Conservation (phyloP, 2,888 invertebrate genomes). For the Calameuta idolon region DNA sequence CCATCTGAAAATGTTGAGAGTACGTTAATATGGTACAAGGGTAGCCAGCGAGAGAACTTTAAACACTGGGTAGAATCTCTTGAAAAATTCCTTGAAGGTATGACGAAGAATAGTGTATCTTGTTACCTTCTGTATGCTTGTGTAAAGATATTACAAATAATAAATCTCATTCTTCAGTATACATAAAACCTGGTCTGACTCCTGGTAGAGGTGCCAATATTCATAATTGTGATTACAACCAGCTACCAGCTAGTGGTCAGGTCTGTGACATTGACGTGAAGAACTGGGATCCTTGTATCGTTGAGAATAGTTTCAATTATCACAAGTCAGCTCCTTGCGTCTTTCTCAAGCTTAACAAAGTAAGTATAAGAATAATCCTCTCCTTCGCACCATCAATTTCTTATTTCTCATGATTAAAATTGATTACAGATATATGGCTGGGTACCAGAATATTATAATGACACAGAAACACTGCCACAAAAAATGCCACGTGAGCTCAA, state of each 20-base stretch:
- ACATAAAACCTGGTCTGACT: slow-evolving; percentile 79
- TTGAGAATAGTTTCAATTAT: slow-evolving; percentile 89
- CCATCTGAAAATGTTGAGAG: slow-evolving; percentile 88
- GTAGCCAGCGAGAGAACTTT: slow-evolving; percentile 81
- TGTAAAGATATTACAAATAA: not conserved
- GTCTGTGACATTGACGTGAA: slow-evolving; percentile 91
- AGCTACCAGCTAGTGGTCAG: slow-evolving; percentile 77
- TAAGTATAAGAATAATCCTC: slow-evolving; percentile 42
- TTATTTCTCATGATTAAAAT: not conserved
- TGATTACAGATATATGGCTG: slow-evolving; percentile 82
- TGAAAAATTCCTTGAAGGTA: slow-evolving; percentile 83
- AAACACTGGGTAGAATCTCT: slow-evolving; percentile 83
- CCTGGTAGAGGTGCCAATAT: slow-evolving; percentile 82
- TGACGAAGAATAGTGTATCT: slow-evolving; percentile 47
- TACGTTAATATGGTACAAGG: slow-evolving; percentile 95
- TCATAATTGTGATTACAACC: slow-evolving; percentile 80
- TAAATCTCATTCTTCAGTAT: slow-evolving; percentile 68
- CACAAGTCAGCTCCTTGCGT: slow-evolving; percentile 94
- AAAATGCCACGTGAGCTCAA: slow-evolving; percentile 82
- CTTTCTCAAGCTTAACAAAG: slow-evolving; percentile 94
- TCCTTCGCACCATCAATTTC: not conserved
- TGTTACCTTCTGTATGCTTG: not conserved
- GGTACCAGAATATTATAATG: slow-evolving; percentile 86
- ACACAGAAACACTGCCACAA: slow-evolving; percentile 75
- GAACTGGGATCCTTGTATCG: slow-evolving; percentile 83